Conservation (phyloP, 2,113 vertebrate genomes). For the Lepus americanus region DNA sequence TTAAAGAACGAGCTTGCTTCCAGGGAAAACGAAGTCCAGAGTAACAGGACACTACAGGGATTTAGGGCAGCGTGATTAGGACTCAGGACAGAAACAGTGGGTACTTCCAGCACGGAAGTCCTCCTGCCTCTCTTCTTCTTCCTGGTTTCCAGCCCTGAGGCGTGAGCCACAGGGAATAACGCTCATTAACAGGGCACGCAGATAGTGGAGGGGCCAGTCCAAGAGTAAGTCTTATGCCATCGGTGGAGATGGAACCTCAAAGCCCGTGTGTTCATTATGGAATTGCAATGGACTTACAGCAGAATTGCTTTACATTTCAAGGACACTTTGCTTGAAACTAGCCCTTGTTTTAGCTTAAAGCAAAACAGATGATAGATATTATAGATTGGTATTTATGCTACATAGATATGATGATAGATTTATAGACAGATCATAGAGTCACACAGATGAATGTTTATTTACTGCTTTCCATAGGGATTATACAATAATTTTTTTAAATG, state of each 20-base stretch:
- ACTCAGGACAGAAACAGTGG: background rate
- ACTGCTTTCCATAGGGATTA: conserved; percentile 36
- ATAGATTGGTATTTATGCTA: no score
- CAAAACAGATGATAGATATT: no score
- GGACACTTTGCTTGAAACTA: background rate
- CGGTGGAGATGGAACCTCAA: conserved; percentile 1
- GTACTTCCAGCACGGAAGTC: background rate
- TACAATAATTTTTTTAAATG: background rate
- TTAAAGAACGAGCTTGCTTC: no score
- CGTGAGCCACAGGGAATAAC: background rate
- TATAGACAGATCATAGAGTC: no score
- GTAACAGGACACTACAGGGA: no score
- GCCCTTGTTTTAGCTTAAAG: no score
- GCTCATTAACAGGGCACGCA: background rate
- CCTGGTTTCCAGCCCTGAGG: background rate
- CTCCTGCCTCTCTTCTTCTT: background rate
- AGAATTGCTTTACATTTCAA: background rate
- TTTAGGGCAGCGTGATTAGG: background rate
- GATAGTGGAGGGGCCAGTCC: background rate
- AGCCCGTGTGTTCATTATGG: background rate
- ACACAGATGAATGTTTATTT: background rate
- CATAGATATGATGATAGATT: no score
- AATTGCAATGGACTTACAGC: background rate
- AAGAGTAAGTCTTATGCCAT: background rate
- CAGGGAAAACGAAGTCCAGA: no score